A percentile compares a stretch with the other conserved stretches of the same genome.
phyloP scores from a whole-genome alignment of 2,797 vertebrate genomes.

The Bovichtus variegatus region DNA sequence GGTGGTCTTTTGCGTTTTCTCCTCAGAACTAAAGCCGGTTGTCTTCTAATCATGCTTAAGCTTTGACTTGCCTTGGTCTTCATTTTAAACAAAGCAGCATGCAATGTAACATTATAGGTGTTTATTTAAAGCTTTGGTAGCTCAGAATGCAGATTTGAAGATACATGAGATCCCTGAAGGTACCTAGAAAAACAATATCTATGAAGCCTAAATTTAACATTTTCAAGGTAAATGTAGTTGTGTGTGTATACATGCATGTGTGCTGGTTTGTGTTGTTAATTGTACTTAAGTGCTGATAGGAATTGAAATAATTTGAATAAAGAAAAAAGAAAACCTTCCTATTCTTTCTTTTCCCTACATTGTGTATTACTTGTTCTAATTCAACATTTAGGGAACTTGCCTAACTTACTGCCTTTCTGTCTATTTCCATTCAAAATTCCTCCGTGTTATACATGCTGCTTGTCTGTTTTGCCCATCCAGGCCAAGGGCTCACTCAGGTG shows the following conservation, averaged over 20 bases:
- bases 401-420: neutral
- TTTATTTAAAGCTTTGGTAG: neutral
- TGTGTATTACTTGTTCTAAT: neutral
- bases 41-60: neutral
- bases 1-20: neutral
- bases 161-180: neutral
- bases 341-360: no score
- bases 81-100: neutral
- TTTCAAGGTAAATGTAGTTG: neutral
- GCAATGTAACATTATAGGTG: no score
- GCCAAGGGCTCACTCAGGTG: slow-evolving; percentile 94
- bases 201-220: no score
- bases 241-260: neutral
- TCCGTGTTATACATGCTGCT: rapidly evolving
- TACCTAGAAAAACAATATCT: neutral
- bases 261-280: neutral
- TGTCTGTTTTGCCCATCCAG: slow-evolving; percentile 67
- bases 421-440: neutral
- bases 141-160: neutral
- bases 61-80: neutral
- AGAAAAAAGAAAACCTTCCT: no score
- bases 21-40: neutral
- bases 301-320: neutral
- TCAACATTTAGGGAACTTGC: neutral
- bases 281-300: no score